phyloP scores from a whole-genome alignment of 2,888 invertebrate species.

The Oligia latruncula region DNA sequence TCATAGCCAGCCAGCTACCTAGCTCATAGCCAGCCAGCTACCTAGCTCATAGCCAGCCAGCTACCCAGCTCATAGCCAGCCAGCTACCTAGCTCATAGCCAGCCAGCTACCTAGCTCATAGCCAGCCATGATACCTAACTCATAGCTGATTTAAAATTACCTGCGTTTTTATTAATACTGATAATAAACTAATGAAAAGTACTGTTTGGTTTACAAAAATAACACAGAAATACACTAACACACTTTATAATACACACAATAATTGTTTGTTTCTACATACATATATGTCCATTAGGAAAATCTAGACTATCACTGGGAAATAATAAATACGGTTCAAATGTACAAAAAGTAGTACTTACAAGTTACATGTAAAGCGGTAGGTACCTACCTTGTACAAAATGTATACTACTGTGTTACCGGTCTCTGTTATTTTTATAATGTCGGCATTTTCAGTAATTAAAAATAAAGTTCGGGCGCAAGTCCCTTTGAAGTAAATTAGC shows the following conservation, averaged over 20 bases:
- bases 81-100: too few species aligned
- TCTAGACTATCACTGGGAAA: not conserved
- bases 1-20: too few species aligned
- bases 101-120: too few species aligned
- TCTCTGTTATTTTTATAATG: not conserved
- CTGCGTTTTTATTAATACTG: too few species aligned
- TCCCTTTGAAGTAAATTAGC: slow-evolving; percentile 28
- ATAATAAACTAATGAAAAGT: not conserved
- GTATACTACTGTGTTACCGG: not conserved
- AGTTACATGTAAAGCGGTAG: too few species aligned
- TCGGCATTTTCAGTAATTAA: slow-evolving; percentile 5
- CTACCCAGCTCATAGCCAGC: too few species aligned
- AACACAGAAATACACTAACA: not conserved
- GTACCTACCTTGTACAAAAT: not conserved
- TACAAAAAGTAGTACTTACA: not conserved
- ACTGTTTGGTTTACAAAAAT: not conserved
- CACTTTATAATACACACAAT: not conserved
- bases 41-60: too few species aligned
- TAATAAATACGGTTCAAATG: not conserved
- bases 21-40: too few species aligned
- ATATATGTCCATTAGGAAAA: not conserved
- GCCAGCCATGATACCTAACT: too few species aligned
- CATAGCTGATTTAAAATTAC: too few species aligned
- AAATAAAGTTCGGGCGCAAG: not conserved
- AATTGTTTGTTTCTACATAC: not conserved